Base-by-base conservation (phyloP, 2,113 vertebrate genomes). In the Hassar affinis region DNA sequence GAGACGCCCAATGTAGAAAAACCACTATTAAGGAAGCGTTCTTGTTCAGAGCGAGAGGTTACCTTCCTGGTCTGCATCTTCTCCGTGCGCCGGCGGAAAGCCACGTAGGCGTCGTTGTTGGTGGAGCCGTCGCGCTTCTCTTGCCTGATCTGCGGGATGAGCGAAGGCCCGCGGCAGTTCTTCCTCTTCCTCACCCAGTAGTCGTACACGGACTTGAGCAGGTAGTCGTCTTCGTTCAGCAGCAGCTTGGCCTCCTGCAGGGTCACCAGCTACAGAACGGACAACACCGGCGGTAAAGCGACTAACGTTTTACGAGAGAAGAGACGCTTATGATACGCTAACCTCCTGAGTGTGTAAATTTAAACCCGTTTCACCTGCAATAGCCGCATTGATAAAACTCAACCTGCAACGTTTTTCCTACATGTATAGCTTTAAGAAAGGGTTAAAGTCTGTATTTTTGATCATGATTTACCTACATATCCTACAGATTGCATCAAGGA, bases 21-120 rank as follows among this genome's bases (percentile, higher is more conserved):
- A 14, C 12, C 25, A 11, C 25, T 8, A n/a, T 1, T 18, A 10
- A 30, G 66, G 2, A 38, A 9, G 14, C 0, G 6, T 11, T 12
- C 0, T 12, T 25, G 69, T 15, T n/a, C 10, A 7, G 71, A 10
- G 15, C 12, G 15, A 10, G 51, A 76, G 10, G 78, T 91, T 90
- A 97, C 97, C 96, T 98, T 98, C 90, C 97, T 94, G 7, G 97
- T 98, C 91, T 98, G 96, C 96, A 98, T 98, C 91, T 97, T 98
- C 91, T 98, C 96, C 0, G 96, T 98, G 85, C 96, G 95, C 78
- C 96, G 95, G 20, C 96, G 92, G 93, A 98, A 98, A 88, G 96
- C 97, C 91, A 98, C 96, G 1, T 98, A 98, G 35, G 97, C 96
- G 78, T 98, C 96, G 0, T 93, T 96, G 92, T 97, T 98, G 85